Evolutionary conservation across 2,888 invertebrate genomes (phyloP), one percentile per base, ranked within the genome.

Genomic region (Cotesia congregata): DNA sequence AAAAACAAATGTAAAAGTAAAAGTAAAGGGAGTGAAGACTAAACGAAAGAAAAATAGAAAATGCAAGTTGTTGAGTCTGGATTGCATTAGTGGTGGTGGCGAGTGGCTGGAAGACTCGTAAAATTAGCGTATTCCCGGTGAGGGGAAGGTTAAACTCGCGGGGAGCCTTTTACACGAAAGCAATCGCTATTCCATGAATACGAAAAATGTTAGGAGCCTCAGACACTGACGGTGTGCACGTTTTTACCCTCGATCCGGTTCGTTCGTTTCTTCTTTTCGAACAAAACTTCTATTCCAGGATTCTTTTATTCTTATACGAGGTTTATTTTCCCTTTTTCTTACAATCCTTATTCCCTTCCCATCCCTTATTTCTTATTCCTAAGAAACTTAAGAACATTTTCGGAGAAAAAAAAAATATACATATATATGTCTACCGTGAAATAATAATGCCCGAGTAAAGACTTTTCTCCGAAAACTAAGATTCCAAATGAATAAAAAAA

Each of bases 151-250:
- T 75, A 80, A 77, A 77, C 81, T 80, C 79, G 83, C 61, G 70
- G 76, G 77, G 50, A 50, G 12, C 9, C 50, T 50, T 50, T 72
- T 80, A 77, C 77, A 82, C 83, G 82, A 83, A 84, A 84, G 85
- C 86, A 87, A 87, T 87, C 83, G 85, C 83, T 85, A 84, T 87
- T 86, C 84, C 85, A 87, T 87, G 87, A 87, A 87, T 87, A 87
- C 85, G 83, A 86, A 87, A 87, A 86, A 83, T 86, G 84, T 84
- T 80, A 72, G 70, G 77, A 75, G 76, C 76, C 75, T 80, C 81
- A 70, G 71, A 78, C 75, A 62, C 74, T 30, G 81, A 74, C 65
- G 60, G 67, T 50, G 67, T 50, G 68, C 67, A 64, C 72, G 70
- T 75, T 78, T 72, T 78, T 77, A 72, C 76, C 75, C 67, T 71